These are phyloP conservation scores for Sapajus apella DNA, from an alignment of 2,113 vertebrate species.

Conservation along the genomic window DNA sequence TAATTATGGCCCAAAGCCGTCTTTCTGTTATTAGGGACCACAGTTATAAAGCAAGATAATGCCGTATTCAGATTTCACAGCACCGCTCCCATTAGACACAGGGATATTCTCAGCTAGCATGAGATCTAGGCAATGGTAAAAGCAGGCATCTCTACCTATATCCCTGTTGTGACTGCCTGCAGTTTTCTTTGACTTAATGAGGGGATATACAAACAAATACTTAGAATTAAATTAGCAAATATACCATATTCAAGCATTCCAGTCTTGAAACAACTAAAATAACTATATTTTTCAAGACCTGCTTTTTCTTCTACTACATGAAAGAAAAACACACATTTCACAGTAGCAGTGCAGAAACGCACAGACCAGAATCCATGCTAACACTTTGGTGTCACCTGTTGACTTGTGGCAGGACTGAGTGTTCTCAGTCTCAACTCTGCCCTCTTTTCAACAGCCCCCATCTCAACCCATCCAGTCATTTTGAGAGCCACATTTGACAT, in stretches of 20 bases:
- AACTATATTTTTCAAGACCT: neutral
- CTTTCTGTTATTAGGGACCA: slow-evolving; percentile 57
- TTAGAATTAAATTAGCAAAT: neutral
- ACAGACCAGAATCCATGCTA: neutral
- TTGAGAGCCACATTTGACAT: neutral
- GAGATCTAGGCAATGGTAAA: neutral
- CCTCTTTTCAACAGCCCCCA: neutral
- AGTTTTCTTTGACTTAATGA: neutral
- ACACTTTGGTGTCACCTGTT: accelerated
- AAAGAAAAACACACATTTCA: neutral
- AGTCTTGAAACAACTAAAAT: neutral
- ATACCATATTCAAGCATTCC: neutral
- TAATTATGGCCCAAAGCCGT: slow-evolving; percentile 66
- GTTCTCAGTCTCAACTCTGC: neutral
- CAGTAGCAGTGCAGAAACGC: neutral
- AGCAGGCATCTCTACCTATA: neutral
- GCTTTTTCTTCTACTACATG: neutral
- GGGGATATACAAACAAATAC: neutral
- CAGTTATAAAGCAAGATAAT: slow-evolving; percentile 50
- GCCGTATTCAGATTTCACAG: neutral
- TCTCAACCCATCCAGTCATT: accelerated
- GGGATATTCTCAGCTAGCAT: neutral
- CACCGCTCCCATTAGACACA: neutral
- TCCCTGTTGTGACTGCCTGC: neutral
- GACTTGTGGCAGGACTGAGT: neutral